These are phyloP conservation scores for Microctonus hyperodae DNA, from an alignment of 2,888 invertebrate species.

Conservation along the genomic window DNA sequence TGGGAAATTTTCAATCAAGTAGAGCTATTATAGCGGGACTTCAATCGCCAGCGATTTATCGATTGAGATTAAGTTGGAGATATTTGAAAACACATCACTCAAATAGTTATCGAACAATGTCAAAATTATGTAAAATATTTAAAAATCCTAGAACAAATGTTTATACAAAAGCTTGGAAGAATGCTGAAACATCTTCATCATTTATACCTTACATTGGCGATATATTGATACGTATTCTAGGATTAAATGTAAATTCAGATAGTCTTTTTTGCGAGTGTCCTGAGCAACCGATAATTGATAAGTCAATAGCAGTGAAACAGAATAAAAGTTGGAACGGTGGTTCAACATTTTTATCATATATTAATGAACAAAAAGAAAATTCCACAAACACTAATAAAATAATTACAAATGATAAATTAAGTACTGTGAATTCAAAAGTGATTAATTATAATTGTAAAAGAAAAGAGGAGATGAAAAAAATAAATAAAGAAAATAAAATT, in stretches of 20 bases:
- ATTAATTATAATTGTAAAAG: not conserved
- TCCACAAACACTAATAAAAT: no score
- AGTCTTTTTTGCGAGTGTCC: not conserved
- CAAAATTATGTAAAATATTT: slow-evolving; percentile 64
- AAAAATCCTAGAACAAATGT: slow-evolving; percentile 59
- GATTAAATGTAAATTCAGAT: slow-evolving; percentile 49
- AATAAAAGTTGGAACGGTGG: slow-evolving; percentile 19
- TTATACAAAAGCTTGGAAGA: slow-evolving; percentile 63
- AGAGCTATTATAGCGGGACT: slow-evolving; percentile 65
- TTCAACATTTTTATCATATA: slow-evolving; percentile 6
- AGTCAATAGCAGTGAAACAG: not conserved
- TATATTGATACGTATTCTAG: slow-evolving; percentile 61
- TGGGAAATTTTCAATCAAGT: slow-evolving; percentile 67
- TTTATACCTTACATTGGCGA: slow-evolving; percentile 65
- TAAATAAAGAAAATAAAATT: slow-evolving; percentile 20
- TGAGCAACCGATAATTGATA: not conserved
- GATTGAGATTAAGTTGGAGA: slow-evolving; percentile 65
- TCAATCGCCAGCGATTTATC: slow-evolving; percentile 66
- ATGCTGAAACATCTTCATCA: slow-evolving; percentile 59
- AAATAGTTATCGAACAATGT: slow-evolving; percentile 66
- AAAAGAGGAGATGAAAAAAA: not conserved
- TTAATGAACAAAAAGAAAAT: not conserved
- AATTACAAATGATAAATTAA: no score
- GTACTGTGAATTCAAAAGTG: no score
- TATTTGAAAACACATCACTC: slow-evolving; percentile 65